These are phyloP conservation scores for Lepidurus arcticus DNA, from an alignment of 1,140 invertebrate genomes.

Conservation along the genomic window DNA sequence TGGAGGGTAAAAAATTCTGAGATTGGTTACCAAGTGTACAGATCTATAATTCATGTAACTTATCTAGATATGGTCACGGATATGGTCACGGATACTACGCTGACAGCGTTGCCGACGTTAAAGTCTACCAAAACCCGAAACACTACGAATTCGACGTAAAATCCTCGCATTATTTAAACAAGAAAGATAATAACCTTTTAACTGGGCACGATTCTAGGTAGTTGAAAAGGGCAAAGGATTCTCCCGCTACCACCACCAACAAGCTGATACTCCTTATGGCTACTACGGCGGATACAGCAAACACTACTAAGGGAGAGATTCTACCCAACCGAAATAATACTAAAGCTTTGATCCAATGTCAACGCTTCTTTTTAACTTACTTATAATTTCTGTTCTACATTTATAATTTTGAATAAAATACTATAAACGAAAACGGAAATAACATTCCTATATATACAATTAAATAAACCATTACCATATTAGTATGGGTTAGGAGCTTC, in stretches of 20 bases:
- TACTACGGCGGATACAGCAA: background rate
- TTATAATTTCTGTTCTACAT: background rate
- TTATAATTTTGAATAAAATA: background rate
- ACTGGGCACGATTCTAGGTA: background rate
- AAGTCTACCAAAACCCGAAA: slow-evolving; percentile 1
- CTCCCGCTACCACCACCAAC: background rate
- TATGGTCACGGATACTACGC: background rate
- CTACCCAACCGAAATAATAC: background rate
- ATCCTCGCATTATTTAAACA: background rate
- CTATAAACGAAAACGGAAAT: background rate
- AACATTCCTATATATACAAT: no score
- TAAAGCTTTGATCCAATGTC: background rate
- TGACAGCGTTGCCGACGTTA: slow-evolving; percentile 3
- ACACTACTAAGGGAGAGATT: background rate
- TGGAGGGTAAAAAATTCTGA: background rate
- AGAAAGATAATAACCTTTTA: background rate
- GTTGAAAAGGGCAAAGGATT: slow-evolving; percentile 5
- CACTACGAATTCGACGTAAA: slow-evolving; percentile 5
- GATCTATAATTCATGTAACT: background rate
- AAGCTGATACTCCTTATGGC: slow-evolving; percentile 15
- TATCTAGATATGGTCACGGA: background rate
- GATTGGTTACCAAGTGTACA: background rate
- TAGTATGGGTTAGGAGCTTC: no score
- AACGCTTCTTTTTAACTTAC: background rate
- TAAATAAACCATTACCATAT: no score